Conservation (phyloP, 2,888 invertebrate species). For the Perizoma flavofasciatum region DNA sequence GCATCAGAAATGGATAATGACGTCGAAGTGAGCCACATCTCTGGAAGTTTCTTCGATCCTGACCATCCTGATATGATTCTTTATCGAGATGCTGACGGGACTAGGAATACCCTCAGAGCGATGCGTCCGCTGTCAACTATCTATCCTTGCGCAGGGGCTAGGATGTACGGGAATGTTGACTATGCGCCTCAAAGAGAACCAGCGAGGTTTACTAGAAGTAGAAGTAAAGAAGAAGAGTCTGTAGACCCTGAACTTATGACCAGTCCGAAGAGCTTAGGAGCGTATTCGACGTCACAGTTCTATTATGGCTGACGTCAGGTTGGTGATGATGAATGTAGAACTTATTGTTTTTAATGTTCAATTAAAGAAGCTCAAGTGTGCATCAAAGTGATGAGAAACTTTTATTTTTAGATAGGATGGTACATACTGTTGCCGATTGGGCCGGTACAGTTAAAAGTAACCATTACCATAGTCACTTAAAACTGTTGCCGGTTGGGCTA, state of each 20-base stretch:
- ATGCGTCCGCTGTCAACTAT: slow-evolving; percentile 77
- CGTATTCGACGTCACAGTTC: slow-evolving; percentile 67
- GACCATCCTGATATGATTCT: slow-evolving; percentile 77
- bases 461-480: background rate
- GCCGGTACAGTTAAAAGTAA: background rate
- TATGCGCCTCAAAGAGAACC: slow-evolving; percentile 63
- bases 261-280: slow-evolving; percentile 73
- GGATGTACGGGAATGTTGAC: slow-evolving; percentile 75
- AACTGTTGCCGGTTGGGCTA: background rate
- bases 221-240: slow-evolving; percentile 53
- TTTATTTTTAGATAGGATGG: background rate
- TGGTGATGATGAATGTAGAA: slow-evolving; percentile 44
- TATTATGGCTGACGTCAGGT: slow-evolving; percentile 69
- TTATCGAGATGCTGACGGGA: slow-evolving; percentile 68
- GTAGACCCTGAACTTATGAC: slow-evolving; percentile 59
- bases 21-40: slow-evolving; percentile 73
- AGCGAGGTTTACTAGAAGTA: slow-evolving; percentile 57
- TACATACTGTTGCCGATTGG: background rate
- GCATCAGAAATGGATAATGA: slow-evolving; percentile 76
- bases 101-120: slow-evolving; percentile 67
- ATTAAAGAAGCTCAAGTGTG: slow-evolving; percentile 16
- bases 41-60: slow-evolving; percentile 76
- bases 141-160: slow-evolving; percentile 69
- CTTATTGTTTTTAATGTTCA: slow-evolving; percentile 1
- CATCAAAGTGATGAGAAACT: background rate